phyloP scores from a whole-genome alignment of 2,888 invertebrate genomes.

The Liodrosophila aerea region DNA sequence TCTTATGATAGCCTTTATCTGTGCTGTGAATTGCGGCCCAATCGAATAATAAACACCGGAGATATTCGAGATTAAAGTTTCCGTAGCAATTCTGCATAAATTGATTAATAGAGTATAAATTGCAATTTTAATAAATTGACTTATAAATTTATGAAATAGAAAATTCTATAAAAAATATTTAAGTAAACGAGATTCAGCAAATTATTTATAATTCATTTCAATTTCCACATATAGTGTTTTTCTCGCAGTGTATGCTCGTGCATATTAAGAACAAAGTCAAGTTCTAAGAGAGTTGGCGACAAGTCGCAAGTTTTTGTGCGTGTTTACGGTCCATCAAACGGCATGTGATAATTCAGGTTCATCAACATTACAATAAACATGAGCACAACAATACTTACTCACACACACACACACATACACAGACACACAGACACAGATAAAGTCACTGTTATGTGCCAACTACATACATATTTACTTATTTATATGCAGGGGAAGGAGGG shows the following conservation, averaged over 20 bases:
- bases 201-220: too few relatives aligned
- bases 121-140: too few relatives aligned
- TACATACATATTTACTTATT: slow-evolving; percentile 73
- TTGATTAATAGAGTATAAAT: too few relatives aligned
- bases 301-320: slow-evolving; percentile 56
- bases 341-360: slow-evolving; percentile 77
- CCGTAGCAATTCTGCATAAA: too few relatives aligned
- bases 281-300: slow-evolving; percentile 15
- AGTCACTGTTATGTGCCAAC: slow-evolving; percentile 65
- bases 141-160: too few relatives aligned
- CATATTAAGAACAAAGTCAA: slow-evolving; percentile 16
- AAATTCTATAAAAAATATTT: too few relatives aligned
- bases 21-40: too few relatives aligned
- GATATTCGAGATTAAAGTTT: too few relatives aligned
- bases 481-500: slow-evolving; percentile 41
- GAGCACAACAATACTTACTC: slow-evolving; percentile 36
- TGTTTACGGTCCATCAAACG: slow-evolving; percentile 73
- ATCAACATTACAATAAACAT: slow-evolving; percentile 73
- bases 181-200: too few relatives aligned
- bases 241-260: slow-evolving; percentile 1
- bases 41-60: too few relatives aligned
- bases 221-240: too few relatives aligned
- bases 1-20: too few relatives aligned
- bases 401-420: slow-evolving; percentile 19
- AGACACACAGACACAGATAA: slow-evolving; percentile 31